These are phyloP conservation scores for Danionella cerebrum DNA, from an alignment of 2,113 vertebrate genomes.

Conservation along the genomic window DNA sequence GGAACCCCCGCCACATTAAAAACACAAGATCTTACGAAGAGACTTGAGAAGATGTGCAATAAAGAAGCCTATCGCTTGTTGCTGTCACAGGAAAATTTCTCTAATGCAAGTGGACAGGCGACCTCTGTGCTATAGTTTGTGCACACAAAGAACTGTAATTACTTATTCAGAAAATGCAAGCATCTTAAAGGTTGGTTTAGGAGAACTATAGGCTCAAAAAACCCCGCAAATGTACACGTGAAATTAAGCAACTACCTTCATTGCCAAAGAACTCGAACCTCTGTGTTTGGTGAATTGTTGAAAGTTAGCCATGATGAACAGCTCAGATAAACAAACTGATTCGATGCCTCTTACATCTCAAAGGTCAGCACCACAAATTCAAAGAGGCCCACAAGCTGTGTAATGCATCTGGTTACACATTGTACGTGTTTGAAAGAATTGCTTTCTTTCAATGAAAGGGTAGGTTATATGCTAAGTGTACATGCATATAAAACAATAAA, in stretches of 20 bases:
- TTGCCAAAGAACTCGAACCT: conserved; percentile 13
- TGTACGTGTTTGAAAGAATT: conserved; percentile 30
- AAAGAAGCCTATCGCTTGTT: conserved; percentile 41
- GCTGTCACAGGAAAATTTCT: conserved; percentile 44
- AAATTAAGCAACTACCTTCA: conserved; percentile 32
- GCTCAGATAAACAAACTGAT: conserved; percentile 41
- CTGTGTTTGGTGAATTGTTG: conserved; percentile 29
- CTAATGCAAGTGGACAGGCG: conserved; percentile 55
- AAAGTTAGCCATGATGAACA: conserved; percentile 30
- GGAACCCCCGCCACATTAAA: conserved; percentile 26
- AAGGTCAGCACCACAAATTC: conserved; percentile 34
- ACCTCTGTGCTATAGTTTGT: conserved; percentile 41
- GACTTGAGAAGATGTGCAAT: conserved; percentile 27
- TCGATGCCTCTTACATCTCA: conserved; percentile 24
- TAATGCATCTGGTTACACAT: conserved; percentile 38
- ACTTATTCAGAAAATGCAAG: conserved; percentile 56
- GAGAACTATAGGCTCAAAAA: conserved; percentile 40
- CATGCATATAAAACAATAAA: conserved; percentile 6
- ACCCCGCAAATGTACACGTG: conserved; percentile 2
- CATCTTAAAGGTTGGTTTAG: conserved; percentile 47
- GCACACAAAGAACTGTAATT: conserved; percentile 46
- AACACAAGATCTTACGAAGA: conserved; percentile 35
- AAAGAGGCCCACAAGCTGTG: conserved; percentile 30
- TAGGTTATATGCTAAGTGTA: conserved; percentile 1
- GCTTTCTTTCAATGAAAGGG: conserved; percentile 27